phyloP scores from a whole-genome alignment of 2,888 invertebrate genomes.

The Drosophila vallismaia region DNA sequence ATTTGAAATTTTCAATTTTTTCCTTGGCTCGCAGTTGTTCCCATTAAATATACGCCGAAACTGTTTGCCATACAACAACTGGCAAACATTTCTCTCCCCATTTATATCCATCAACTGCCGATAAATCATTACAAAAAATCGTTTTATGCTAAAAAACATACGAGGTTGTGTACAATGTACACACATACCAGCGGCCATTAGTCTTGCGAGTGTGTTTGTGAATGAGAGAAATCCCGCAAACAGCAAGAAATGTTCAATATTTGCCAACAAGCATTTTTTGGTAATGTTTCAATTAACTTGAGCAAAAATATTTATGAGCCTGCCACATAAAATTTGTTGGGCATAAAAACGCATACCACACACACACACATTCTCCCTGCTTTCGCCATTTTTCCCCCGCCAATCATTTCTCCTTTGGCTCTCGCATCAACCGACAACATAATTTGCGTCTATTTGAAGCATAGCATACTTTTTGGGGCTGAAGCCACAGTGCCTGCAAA shows the following conservation, averaged over 20 bases:
- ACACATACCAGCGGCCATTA: conserved; percentile 18
- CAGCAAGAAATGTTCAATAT: conserved; percentile 61
- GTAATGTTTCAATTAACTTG: conserved; percentile 77
- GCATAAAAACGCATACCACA: conserved; percentile 61
- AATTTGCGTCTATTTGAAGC: conserved; percentile 67
- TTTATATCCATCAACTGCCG: conserved; percentile 43
- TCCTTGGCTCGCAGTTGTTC: conserved; percentile 4
- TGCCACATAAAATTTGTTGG: conserved; percentile 53
- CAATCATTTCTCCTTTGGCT: conserved; percentile 15
- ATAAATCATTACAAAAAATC: conserved; percentile 63
- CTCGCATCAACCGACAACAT: conserved; percentile 53
- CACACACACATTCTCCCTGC: conserved; percentile 4
- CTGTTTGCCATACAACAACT: conserved; percentile 40
- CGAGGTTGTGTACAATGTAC: neutral
- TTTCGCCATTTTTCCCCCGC: neutral
- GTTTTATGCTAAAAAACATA: conserved; percentile 41
- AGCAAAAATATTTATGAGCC: conserved; percentile 71
- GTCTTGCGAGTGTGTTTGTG: conserved; percentile 12
- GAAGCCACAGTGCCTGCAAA: conserved; percentile 32
- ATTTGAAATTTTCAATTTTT: conserved; percentile 10
- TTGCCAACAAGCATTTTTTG: conserved; percentile 69
- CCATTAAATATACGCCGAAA: conserved; percentile 27
- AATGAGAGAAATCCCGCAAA: conserved; percentile 23
- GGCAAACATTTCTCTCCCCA: conserved; percentile 26
- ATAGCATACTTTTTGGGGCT: conserved; percentile 65